Conservation (phyloP, 2,888 invertebrate genomes). For the Osmoderma eremita region DNA sequence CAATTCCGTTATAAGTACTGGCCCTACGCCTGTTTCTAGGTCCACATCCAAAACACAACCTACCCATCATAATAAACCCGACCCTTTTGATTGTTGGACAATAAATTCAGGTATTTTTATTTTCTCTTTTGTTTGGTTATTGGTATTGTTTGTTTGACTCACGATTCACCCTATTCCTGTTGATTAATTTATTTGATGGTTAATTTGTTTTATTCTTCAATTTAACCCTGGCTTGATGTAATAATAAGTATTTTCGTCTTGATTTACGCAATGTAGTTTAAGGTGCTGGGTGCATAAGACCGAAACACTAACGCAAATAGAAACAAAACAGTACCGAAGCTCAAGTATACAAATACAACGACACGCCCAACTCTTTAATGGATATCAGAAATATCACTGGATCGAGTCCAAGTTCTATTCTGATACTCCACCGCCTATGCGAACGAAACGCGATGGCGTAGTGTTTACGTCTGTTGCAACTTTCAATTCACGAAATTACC, state of each 20-base stretch:
- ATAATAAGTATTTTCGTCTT: no score
- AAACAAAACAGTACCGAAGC: not conserved
- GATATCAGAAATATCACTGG: slow-evolving; percentile 23
- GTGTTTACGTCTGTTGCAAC: slow-evolving; percentile 15
- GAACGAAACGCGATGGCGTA: not conserved
- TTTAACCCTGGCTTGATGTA: no score
- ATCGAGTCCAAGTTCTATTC: slow-evolving; percentile 24
- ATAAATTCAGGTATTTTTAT: slow-evolving; percentile 67
- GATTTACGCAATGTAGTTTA: no score
- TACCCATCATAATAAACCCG: slow-evolving; percentile 62
- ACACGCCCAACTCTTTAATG: not conserved
- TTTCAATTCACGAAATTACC: slow-evolving; percentile 3
- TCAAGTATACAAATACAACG: not conserved
- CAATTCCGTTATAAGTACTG: slow-evolving; percentile 45
- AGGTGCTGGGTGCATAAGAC: slow-evolving; percentile 19
- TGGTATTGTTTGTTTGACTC: slow-evolving; percentile 44
- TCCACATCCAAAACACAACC: slow-evolving; percentile 46
- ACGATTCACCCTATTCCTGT: not conserved
- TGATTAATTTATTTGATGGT: not conserved
- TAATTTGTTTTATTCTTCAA: no score
- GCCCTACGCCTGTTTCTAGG: slow-evolving; percentile 44
- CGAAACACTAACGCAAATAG: not conserved
- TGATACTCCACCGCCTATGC: slow-evolving; percentile 6
- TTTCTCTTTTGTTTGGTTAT: slow-evolving; percentile 53
- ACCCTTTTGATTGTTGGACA: slow-evolving; percentile 71